These are phyloP conservation scores for Trinectes maculatus DNA, from an alignment of 2,113 vertebrate species.

Conservation along the genomic window DNA sequence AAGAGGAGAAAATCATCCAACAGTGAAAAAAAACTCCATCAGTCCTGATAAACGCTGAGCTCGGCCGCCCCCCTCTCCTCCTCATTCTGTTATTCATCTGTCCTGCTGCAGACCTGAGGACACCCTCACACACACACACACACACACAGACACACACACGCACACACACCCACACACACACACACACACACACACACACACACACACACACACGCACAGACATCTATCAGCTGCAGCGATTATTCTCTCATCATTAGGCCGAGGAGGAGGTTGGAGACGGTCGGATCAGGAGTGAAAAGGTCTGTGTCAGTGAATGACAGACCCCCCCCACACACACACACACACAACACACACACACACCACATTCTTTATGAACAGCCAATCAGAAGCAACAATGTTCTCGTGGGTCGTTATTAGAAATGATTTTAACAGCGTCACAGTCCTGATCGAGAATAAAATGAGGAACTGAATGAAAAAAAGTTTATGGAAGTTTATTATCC, in stretches of 20 bases:
- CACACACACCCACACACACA: neutral
- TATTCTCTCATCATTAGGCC: constrained; percentile 29
- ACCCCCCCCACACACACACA: neutral
- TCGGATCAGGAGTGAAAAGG: neutral
- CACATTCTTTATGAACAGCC: neutral
- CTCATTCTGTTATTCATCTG: constrained; percentile 1
- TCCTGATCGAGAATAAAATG: too few species aligned
- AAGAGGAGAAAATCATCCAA: too few species aligned
- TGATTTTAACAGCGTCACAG: too few species aligned
- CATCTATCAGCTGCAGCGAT: constrained; percentile 8
- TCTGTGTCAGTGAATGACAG: constrained; percentile 16
- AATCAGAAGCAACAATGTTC: constrained; percentile 11
- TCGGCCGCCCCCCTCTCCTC: neutral
- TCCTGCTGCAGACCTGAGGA: too few species aligned
- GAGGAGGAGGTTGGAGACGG: neutral
- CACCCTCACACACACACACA: neutral
- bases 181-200: neutral
- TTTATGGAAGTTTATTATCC: too few species aligned
- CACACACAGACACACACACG: neutral
- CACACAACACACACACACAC: too few species aligned
- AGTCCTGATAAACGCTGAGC: neutral
- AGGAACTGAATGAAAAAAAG: too few species aligned
- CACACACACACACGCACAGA: neutral
- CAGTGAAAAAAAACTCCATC: neutral
- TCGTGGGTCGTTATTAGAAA: neutral